A percentile compares a stretch with the other conserved stretches of the same genome.
These are phyloP conservation scores for Drosophila pseudoobscura DNA, from an alignment of 1,140 invertebrate genomes.

Conservation along the genomic window DNA sequence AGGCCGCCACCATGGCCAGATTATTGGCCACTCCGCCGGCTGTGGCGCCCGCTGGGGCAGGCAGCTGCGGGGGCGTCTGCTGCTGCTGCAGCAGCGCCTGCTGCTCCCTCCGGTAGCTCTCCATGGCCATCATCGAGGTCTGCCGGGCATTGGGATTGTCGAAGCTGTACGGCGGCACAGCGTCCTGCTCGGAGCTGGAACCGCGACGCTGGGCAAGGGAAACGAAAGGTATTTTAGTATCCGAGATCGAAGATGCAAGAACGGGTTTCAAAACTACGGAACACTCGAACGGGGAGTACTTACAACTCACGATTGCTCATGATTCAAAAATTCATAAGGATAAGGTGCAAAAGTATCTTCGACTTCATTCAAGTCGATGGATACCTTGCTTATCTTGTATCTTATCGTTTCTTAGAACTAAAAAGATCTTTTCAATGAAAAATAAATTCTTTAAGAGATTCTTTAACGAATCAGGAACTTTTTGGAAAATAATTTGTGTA, in stretches of 20 bases:
- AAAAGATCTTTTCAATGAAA: too few species aligned
- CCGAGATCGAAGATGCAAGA: not conserved
- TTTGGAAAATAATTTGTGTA: too few species aligned
- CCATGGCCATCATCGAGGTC: constrained; percentile 83
- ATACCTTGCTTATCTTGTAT: too few species aligned
- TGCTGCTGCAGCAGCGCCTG: constrained; percentile 61
- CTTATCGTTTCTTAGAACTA: too few species aligned
- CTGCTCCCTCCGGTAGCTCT: constrained; percentile 76
- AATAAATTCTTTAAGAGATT: too few species aligned
- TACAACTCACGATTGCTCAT: constrained; percentile 12
- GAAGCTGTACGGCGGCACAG: constrained; percentile 79
- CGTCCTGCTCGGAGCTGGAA: constrained; percentile 78
- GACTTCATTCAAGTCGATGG: too few species aligned
- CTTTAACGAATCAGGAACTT: too few species aligned
- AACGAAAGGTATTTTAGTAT: constrained; percentile 13
- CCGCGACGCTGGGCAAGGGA: constrained; percentile 61
- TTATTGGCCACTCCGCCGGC: constrained; percentile 52
- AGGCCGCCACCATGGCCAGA: constrained; percentile 61
- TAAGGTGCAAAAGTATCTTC: too few species aligned
- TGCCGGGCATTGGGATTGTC: constrained; percentile 81
- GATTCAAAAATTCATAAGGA: not conserved
- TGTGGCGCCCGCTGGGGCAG: constrained; percentile 18
- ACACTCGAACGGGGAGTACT: constrained; percentile 12
- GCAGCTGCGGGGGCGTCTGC: constrained; percentile 45
- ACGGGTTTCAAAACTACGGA: too few species aligned